Conservation (phyloP, 2,888 invertebrate species). For the Amphiduros pacificus region DNA sequence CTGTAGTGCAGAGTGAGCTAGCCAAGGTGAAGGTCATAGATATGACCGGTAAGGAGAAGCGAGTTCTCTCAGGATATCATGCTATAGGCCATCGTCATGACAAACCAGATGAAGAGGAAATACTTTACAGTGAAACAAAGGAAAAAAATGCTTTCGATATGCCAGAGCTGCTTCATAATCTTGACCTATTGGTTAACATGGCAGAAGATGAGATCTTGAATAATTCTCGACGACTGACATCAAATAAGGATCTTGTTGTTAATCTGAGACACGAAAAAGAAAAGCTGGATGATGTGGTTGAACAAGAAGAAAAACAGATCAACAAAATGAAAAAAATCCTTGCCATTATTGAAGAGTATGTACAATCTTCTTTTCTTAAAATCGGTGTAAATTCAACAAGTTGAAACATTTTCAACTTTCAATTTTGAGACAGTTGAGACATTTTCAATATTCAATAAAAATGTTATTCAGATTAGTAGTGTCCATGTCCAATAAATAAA, state of each 20-base stretch:
- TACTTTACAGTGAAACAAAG: constrained; percentile 42
- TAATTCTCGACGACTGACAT: constrained; percentile 63
- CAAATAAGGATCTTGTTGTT: constrained; percentile 78
- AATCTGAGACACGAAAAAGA: constrained; percentile 79
- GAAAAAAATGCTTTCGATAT: constrained; percentile 65
- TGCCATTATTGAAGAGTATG: too few species aligned
- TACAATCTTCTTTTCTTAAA: too few species aligned
- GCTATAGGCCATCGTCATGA: constrained; percentile 56
- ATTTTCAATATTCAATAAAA: too few species aligned
- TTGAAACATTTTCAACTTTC: too few species aligned
- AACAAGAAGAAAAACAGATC: constrained; percentile 75
- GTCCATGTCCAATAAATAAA: too few species aligned
- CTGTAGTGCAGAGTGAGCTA: constrained; percentile 36
- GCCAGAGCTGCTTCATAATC: constrained; percentile 90
- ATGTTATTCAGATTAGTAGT: too few species aligned
- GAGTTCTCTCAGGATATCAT: constrained; percentile 65
- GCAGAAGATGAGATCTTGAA: constrained; percentile 92
- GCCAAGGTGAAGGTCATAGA: constrained; percentile 94
- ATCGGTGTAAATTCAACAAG: too few species aligned
- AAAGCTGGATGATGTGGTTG: constrained; percentile 69
- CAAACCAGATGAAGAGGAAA: constrained; percentile 64
- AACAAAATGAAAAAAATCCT: constrained; percentile 73
- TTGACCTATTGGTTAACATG: constrained; percentile 86
- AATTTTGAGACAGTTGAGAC: too few species aligned
- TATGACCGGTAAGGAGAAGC: constrained; percentile 95